Conservation (phyloP, 2,797 vertebrate genomes). For the Peromyscus attwateri region DNA sequence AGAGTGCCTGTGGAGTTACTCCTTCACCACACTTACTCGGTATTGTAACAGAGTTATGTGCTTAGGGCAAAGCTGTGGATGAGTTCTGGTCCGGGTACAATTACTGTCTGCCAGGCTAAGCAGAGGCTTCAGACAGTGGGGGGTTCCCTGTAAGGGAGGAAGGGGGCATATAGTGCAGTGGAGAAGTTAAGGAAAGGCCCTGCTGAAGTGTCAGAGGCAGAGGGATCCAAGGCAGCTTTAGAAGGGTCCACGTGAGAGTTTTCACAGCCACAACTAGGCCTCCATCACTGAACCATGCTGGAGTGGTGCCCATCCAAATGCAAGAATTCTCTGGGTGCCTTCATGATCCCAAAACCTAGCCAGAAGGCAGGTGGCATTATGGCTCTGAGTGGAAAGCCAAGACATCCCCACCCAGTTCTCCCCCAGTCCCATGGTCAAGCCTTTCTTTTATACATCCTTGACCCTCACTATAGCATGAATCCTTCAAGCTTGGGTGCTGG, state of each 20-base stretch:
- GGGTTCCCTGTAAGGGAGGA: neutral
- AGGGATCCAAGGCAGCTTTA: neutral
- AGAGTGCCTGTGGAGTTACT: neutral
- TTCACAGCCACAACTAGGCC: neutral
- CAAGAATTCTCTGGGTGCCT: neutral
- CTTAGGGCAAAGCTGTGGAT: neutral
- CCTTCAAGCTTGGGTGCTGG: neutral
- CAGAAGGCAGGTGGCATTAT: neutral
- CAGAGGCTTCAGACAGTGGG: neutral
- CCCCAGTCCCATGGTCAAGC: neutral
- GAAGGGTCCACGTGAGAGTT: neutral
- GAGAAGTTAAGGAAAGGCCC: neutral
- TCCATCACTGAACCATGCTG: rapidly evolving
- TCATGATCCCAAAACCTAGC: neutral
- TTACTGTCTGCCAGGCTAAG: neutral
- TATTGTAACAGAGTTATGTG: neutral
- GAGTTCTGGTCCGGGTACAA: neutral
- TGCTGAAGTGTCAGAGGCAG: neutral
- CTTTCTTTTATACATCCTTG: neutral
- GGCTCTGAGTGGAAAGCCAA: neutral
- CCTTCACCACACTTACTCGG: neutral
- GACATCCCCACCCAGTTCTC: neutral
- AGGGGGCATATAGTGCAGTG: neutral
- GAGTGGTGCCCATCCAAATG: neutral
- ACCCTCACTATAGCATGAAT: neutral